Evolutionary conservation across 1,140 invertebrate genomes (phyloP), one percentile per base, ranked within the genome.

Genomic region (Tetramorium parvispinum): DNA sequence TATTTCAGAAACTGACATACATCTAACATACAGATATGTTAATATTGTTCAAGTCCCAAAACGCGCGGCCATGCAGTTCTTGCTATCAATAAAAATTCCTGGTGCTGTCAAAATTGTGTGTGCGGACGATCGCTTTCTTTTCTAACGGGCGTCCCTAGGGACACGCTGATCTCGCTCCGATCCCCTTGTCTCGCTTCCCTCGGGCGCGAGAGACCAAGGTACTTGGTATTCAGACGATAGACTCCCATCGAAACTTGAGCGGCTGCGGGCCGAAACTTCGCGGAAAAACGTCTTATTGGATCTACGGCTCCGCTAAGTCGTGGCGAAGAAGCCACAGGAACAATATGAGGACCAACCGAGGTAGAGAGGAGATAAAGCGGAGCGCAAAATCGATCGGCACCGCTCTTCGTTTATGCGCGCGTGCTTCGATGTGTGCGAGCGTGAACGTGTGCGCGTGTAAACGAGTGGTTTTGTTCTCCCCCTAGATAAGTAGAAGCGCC

Each of bases 191-290:
- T 89, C 68, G 55, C 46, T 65, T 66, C 57, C 53, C 86, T 49
- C 27, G 27, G 18, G 78, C 65, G 21, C 71, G 43, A 37, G 49
- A 55, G 65, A 51, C 11, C 27, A 61, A 61, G 82, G 86, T 88
- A 91, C 86, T 94, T 92, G 87, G 92, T 94, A 94, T 94, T 94
- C 93, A 91, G 77, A 75, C 51, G 53, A 81, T 89, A 86, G 49
- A 88, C 85, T 88, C 68, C 90, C 91, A 92, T 94, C 92, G 93
- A 93, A 94, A 94, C 88, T 94, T 93, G 88, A 87, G 89, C 90
- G 90, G 86, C 81, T 89, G 87, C 85, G 53, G 27, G 82, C 66
- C 81, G 81, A 90, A 92, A 93, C 79, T 92, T 94, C 88, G 61
- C 70, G 68, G 85, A 78, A 76, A 91, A 87, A 79, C 85, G 89